Percentiles rank a stretch among this genome's conserved stretches.
phyloP scores from a whole-genome alignment of 1,140 invertebrate genomes.

The Drosophila jambulina region DNA sequence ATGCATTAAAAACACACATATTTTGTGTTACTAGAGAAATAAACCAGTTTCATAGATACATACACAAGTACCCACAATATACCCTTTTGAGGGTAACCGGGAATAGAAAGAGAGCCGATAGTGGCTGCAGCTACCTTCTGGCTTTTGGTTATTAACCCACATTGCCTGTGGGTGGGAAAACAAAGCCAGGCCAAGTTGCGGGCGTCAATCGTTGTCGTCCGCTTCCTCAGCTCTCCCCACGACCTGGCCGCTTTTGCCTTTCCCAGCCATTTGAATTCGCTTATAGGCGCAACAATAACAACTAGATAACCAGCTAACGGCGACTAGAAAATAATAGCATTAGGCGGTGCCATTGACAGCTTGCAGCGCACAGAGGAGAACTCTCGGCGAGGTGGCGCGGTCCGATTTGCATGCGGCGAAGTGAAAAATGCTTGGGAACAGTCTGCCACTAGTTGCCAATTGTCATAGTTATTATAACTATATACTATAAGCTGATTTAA shows the following conservation, averaged over 20 bases:
- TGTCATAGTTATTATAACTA: conserved; percentile 16
- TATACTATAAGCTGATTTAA: conserved; percentile 13
- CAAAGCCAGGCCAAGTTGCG: conserved; percentile 37
- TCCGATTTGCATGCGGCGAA: conserved; percentile 55
- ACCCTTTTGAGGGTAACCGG: conserved; percentile 22
- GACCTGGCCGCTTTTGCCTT: conserved; percentile 16
- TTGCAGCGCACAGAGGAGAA: conserved; percentile 13
- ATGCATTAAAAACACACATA: too few species aligned
- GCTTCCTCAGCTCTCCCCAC: conserved; percentile 22
- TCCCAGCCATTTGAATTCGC: conserved; percentile 45
- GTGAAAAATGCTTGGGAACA: conserved; percentile 54
- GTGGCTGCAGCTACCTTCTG: conserved; percentile 37
- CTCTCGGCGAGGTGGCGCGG: conserved; percentile 9
- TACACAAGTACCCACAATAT: conserved; percentile 14
- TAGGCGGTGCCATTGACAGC: conserved; percentile 68
- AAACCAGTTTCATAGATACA: conserved; percentile 2
- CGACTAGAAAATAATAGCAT: conserved; percentile 65
- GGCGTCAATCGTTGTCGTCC: conserved; percentile 47
- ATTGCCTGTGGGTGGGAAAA: conserved; percentile 54
- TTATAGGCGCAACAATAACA: conserved; percentile 43
- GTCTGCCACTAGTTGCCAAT: conserved; percentile 40
- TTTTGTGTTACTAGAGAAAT: too few species aligned
- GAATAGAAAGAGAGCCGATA: conserved; percentile 26
- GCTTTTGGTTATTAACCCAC: conserved; percentile 71
- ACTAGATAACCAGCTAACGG: conserved; percentile 40